A percentile compares a stretch with the other conserved stretches of the same genome.
phyloP scores from a whole-genome alignment of 2,113 vertebrate species.

The Lepidothrix coronata region DNA sequence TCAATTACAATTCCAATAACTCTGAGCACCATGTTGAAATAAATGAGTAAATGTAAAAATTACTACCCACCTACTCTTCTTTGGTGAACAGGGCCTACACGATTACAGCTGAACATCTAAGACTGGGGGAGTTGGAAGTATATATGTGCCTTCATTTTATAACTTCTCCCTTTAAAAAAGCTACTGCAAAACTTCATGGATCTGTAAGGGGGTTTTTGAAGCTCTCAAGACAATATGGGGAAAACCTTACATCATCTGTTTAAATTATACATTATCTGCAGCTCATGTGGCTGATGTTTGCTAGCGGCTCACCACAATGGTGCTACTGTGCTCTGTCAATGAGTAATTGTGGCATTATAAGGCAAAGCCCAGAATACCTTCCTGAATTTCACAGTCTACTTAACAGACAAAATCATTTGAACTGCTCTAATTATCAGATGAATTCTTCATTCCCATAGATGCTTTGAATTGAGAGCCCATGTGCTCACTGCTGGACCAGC shows the following conservation, averaged over 20 bases:
- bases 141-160: background rate
- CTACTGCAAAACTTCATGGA: background rate
- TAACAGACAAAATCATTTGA: slow-evolving; percentile 35
- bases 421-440: background rate
- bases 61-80: background rate
- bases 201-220: background rate
- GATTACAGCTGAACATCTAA: background rate
- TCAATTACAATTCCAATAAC: background rate
- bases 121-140: background rate
- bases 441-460: background rate
- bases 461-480: background rate
- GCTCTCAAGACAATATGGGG: background rate
- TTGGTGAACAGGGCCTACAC: background rate
- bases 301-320: background rate
- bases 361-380: slow-evolving; percentile 10
- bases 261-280: background rate
- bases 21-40: background rate
- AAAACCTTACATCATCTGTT: background rate
- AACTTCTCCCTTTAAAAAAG: background rate
- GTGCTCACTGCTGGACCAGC: background rate
- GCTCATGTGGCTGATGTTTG: background rate
- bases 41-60: background rate
- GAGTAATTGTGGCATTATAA: slow-evolving; percentile 23
- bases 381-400: slow-evolving; percentile 42
- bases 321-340: background rate